Percentiles rank a stretch among this genome's conserved stretches.
Evolutionary conservation across 1,140 invertebrate species (phyloP).

Genomic region (Drosophila guanche): DNA sequence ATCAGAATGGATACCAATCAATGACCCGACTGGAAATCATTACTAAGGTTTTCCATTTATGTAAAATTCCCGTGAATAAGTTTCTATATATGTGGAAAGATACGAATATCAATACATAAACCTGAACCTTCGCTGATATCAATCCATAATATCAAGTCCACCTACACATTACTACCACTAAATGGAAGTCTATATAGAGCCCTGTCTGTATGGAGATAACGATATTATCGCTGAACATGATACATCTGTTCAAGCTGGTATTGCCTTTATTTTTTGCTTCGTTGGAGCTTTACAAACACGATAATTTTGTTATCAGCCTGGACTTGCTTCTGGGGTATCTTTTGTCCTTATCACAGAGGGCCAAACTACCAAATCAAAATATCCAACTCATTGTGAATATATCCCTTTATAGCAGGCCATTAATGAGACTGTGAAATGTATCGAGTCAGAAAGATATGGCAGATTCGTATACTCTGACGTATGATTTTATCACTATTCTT

Average conservation of each 20-base stretch:
- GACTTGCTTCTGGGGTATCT: conserved; percentile 6
- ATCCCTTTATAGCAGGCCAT: too few relatives aligned
- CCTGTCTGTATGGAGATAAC: conserved; percentile 68
- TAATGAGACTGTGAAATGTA: too few relatives aligned
- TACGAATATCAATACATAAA: conserved; percentile 5
- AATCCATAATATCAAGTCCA: conserved; percentile 19
- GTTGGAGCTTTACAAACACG: conserved; percentile 15
- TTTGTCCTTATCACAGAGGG: conserved; percentile 25
- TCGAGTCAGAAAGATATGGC: too few relatives aligned
- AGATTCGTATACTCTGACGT: too few relatives aligned
- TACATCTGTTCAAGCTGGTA: conserved; percentile 62
- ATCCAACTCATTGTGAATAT: too few relatives aligned
- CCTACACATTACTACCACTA: conserved; percentile 29
- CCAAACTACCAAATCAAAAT: too few relatives aligned
- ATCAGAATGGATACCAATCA: conserved; percentile 11
- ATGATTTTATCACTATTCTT: too few relatives aligned
- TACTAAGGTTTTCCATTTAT: not conserved
- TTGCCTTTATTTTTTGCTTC: conserved; percentile 17
- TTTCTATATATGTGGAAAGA: not conserved
- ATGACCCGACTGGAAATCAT: conserved; percentile 24
- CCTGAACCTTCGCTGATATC: conserved; percentile 11
- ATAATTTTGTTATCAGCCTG: conserved; percentile 1
- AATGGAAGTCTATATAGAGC: not conserved
- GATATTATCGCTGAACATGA: conserved; percentile 67
- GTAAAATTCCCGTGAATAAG: conserved; percentile 8